These are phyloP conservation scores for Megaptera novaeangliae DNA, from an alignment of 2,113 vertebrate genomes.

Conservation along the genomic window DNA sequence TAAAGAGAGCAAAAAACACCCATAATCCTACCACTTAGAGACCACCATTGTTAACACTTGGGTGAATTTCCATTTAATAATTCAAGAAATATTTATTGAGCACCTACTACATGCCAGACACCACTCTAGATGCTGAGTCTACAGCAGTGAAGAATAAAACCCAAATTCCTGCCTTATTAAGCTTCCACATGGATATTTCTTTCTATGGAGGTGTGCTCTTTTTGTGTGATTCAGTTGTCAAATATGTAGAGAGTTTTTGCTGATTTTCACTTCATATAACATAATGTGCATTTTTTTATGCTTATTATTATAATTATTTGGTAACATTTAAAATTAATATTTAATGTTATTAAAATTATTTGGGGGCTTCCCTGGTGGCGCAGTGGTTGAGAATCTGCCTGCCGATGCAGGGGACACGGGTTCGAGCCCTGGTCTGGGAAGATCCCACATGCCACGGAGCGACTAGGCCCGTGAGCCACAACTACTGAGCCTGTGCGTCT, in stretches of 20 bases:
- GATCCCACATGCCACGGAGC: no score
- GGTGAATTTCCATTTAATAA: background rate
- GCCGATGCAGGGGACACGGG: no score
- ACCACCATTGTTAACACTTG: background rate
- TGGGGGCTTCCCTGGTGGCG: no score
- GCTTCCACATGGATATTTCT: background rate
- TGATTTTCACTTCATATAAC: background rate
- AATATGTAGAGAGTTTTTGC: background rate
- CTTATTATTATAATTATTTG: background rate
- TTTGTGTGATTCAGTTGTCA: background rate
- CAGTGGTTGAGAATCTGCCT: no score
- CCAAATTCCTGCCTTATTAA: background rate
- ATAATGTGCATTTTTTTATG: background rate
- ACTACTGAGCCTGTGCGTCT: no score
- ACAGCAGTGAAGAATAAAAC: background rate
- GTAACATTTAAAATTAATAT: background rate
- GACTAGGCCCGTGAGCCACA: no score
- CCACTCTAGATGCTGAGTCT: background rate
- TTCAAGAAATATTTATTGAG: background rate
- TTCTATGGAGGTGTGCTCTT: background rate
- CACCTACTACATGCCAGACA: background rate
- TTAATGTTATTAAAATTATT: background rate
- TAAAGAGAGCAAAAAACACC: background rate
- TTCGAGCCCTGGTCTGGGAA: no score
- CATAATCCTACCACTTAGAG: background rate